Conservation (phyloP, 2,888 invertebrate species). For the Cheilosia vulpina region DNA sequence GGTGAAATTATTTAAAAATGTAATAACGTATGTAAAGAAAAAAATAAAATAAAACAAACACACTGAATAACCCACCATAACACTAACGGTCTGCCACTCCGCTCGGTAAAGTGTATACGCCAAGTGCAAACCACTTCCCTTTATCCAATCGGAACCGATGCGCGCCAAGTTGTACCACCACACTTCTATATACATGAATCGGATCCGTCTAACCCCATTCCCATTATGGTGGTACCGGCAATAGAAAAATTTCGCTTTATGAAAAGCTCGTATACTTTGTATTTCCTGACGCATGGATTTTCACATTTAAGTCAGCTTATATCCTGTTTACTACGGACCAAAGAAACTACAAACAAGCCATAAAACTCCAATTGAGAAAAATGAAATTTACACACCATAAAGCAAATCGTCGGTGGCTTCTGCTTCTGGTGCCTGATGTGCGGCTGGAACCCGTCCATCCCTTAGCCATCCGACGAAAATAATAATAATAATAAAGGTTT, state of each 20-base stretch:
- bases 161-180: too few species aligned
- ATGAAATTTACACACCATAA: constrained; percentile 75
- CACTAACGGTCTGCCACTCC: too few species aligned
- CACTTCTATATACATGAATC: too few species aligned
- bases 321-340: constrained; percentile 68
- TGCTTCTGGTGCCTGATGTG: constrained; percentile 31
- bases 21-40: too few species aligned
- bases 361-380: constrained; percentile 75
- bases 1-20: too few species aligned
- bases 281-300: constrained; percentile 67
- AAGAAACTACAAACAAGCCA: constrained; percentile 71
- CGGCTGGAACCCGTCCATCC: constrained; percentile 37
- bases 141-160: too few species aligned
- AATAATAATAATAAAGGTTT: constrained; percentile 72
- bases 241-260: constrained; percentile 50
- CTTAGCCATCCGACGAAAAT: constrained; percentile 50
- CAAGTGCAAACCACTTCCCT: too few species aligned
- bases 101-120: constrained; percentile 1
- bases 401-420: constrained; percentile 68
- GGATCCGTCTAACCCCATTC: not conserved
- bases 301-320: constrained; percentile 72
- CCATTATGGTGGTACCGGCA: not conserved
- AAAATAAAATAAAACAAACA: too few species aligned
- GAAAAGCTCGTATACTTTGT: constrained; percentile 60
- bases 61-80: too few species aligned